Conservation (phyloP, 1,140 invertebrate genomes). For the Drepana arcuata region DNA sequence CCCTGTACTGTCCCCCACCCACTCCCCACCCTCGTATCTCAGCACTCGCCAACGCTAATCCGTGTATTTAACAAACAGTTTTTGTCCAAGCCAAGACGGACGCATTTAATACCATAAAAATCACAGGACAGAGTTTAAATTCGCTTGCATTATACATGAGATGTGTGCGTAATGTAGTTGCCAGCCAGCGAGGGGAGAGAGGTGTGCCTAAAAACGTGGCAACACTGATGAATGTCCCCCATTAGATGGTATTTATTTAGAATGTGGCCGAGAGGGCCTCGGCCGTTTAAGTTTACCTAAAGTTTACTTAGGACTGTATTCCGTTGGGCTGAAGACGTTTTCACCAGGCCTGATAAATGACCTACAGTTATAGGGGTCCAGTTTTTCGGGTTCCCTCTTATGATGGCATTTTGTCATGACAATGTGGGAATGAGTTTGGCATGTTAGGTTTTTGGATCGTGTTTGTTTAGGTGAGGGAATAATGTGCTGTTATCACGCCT, state of each 20-base stretch:
- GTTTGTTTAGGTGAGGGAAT: conserved; percentile 7
- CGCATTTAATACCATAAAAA: too few species aligned
- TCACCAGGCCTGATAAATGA: conserved; percentile 51
- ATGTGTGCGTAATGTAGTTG: conserved; percentile 30
- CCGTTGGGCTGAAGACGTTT: conserved; percentile 62
- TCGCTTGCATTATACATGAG: too few species aligned
- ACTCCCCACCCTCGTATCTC: conserved; percentile 48
- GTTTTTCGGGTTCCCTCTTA: conserved; percentile 55
- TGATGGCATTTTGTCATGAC: conserved; percentile 49
- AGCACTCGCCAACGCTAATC: conserved; percentile 63
- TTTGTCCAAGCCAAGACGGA: conserved; percentile 42
- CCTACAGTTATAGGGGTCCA: conserved; percentile 55
- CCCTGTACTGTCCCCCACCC: conserved; percentile 31
- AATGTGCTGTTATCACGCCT: too few species aligned
- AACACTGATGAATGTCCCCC: conserved; percentile 72
- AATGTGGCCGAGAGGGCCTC: conserved; percentile 63
- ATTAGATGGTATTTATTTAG: conserved; percentile 75
- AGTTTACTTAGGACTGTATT: conserved; percentile 70
- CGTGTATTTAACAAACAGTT: conserved; percentile 51
- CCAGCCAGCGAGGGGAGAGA: conserved; percentile 47
- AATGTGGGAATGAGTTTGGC: conserved; percentile 18
- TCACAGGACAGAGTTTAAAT: too few species aligned
- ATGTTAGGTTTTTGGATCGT: conserved; percentile 10
- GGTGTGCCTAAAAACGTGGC: conserved; percentile 60
- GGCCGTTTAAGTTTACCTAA: conserved; percentile 58